Conservation (phyloP, 2,888 invertebrate species). For the Campoletis raptor region DNA sequence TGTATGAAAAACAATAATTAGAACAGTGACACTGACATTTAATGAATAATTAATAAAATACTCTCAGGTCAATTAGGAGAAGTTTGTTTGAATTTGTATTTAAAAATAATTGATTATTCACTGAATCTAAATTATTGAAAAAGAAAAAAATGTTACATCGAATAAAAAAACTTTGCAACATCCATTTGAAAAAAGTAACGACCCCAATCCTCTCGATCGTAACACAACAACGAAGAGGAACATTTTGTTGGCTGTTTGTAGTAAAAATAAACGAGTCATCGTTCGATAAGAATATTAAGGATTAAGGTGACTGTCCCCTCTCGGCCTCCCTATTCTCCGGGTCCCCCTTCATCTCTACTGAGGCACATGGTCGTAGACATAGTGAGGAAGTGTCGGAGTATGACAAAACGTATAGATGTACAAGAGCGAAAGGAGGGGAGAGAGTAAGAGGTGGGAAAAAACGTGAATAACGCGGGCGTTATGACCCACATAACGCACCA, state of each 20-base stretch:
- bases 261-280: conserved; percentile 47
- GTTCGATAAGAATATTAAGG: conserved; percentile 73
- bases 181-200: not conserved
- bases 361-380: conserved; percentile 14
- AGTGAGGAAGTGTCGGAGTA: conserved; percentile 41
- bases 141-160: not conserved
- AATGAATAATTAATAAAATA: not conserved
- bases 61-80: not conserved
- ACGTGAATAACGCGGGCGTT: conserved; percentile 42
- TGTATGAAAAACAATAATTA: not conserved
- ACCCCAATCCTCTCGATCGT: conserved; percentile 5
- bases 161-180: not conserved
- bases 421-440: not conserved
- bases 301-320: conserved; percentile 68
- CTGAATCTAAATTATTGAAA: not conserved
- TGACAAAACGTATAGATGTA: conserved; percentile 24
- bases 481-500: conserved; percentile 60
- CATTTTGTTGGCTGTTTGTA: conserved; percentile 8
- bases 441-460: conserved; percentile 7
- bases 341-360: not conserved
- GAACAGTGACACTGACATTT: not conserved
- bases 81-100: not conserved
- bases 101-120: not conserved
- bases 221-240: not conserved
- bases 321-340: not conserved